Evolutionary conservation across 2,797 vertebrate genomes (phyloP).

Genomic region (Poeciliopsis presidionis): DNA sequence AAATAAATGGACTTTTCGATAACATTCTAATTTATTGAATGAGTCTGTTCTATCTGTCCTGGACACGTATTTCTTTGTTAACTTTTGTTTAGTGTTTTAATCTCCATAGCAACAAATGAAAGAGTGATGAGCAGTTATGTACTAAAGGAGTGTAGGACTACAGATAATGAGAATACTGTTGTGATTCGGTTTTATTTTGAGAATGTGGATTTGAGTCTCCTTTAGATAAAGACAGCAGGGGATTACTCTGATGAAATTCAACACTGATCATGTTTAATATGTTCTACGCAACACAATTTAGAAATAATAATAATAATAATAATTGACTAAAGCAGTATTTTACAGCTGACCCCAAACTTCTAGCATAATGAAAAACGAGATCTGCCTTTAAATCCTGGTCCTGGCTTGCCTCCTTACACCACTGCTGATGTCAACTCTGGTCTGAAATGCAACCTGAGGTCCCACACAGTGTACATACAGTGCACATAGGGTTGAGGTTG

Average conservation of each 20-base stretch:
- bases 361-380: not conserved
- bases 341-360: not conserved
- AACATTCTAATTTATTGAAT: not conserved
- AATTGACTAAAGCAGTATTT: not conserved
- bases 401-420: slow-evolving; percentile 1
- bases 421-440: not conserved
- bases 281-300: not conserved
- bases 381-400: not conserved
- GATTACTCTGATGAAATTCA: not conserved
- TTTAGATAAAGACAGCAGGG: not conserved
- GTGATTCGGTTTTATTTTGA: not conserved
- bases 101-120: not conserved
- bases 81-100: not conserved
- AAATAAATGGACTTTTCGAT: not conserved
- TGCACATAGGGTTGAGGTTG: not conserved
- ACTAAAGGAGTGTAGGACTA: not conserved
- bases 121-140: not conserved
- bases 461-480: not conserved
- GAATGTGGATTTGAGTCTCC: slow-evolving; percentile 8
- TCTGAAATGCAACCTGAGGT: slow-evolving; percentile 2
- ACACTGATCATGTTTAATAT: not conserved
- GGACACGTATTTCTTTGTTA: not conserved
- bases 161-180: slow-evolving; percentile 14
- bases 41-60: not conserved
- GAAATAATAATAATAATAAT: not conserved